Percentiles rank a stretch among this genome's conserved stretches.
These are phyloP conservation scores for Mechanitis mazaeus DNA, from an alignment of 2,888 invertebrate species.

Conservation along the genomic window DNA sequence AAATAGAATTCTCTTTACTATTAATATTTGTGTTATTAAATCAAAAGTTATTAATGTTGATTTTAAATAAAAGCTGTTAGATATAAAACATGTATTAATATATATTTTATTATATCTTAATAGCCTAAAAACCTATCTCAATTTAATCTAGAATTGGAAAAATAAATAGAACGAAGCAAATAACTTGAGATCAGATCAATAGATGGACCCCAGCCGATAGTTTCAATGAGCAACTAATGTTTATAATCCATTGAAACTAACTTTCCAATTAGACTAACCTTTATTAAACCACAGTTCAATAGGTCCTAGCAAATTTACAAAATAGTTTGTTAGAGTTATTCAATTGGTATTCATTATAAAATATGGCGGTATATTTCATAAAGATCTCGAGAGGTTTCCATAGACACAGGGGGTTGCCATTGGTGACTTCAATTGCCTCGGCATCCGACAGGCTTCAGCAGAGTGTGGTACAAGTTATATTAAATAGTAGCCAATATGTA, in stretches of 20 bases:
- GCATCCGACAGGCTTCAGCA: constrained; percentile 42
- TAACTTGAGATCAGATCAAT: constrained; percentile 16
- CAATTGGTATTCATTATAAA: constrained; percentile 50
- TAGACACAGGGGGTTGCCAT: constrained; percentile 54
- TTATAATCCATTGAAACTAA: constrained; percentile 32
- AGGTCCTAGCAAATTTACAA: constrained; percentile 37
- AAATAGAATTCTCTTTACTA: too few species aligned
- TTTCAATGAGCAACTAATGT: constrained; percentile 18
- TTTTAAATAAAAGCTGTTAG: too few species aligned
- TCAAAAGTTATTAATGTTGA: too few species aligned
- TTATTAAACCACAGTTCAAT: constrained; percentile 38
- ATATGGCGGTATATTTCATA: constrained; percentile 53
- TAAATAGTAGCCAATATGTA: constrained; percentile 1
- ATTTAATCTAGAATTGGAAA: neutral
- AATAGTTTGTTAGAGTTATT: constrained; percentile 48
- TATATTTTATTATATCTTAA: too few species aligned
- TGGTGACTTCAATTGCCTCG: constrained; percentile 60
- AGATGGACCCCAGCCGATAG: constrained; percentile 17
- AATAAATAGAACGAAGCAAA: constrained; percentile 14
- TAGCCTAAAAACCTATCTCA: too few species aligned
- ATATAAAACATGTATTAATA: too few species aligned
- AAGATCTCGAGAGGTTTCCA: constrained; percentile 49
- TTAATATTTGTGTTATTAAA: too few species aligned
- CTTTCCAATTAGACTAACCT: constrained; percentile 37
- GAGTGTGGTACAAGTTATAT: constrained; percentile 30